A percentile compares a stretch with the other conserved stretches of the same genome.
Conservation (phyloP, 2,797 vertebrate genomes). For the Pseudotriccus pelzelni region DNA sequence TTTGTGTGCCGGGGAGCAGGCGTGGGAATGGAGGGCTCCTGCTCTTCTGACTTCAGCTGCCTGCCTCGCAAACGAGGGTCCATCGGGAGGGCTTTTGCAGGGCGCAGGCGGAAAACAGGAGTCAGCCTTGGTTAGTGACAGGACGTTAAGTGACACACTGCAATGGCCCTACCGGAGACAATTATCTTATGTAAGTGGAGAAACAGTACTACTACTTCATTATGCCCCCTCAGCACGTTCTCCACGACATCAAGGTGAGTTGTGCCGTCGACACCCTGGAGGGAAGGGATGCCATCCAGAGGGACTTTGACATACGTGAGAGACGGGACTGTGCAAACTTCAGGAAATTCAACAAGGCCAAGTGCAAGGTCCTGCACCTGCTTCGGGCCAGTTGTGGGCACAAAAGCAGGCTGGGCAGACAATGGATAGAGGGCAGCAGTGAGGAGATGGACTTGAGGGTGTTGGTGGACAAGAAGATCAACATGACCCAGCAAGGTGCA, state of each 20-base stretch:
- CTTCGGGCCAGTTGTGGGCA: background rate
- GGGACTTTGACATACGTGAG: background rate
- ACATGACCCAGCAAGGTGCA: background rate
- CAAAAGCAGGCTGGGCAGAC: background rate
- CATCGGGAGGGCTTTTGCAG: rapidly evolving
- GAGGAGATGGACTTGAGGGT: background rate
- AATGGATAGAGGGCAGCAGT: background rate
- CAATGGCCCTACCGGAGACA: rapidly evolving
- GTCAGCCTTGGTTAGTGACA: background rate
- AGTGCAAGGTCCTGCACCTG: background rate
- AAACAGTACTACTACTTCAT: rapidly evolving
- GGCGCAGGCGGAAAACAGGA: rapidly evolving
- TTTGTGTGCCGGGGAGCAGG: rapidly evolving
- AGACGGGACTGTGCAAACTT: background rate
- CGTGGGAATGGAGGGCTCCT: rapidly evolving
- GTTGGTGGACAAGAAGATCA: background rate
- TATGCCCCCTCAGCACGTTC: background rate
- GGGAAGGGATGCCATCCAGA: background rate
- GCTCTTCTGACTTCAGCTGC: background rate
- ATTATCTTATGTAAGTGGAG: rapidly evolving
- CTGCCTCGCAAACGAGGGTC: background rate
- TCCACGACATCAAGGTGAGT: no score
- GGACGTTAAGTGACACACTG: rapidly evolving
- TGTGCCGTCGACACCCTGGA: background rate
- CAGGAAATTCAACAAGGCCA: background rate